A percentile compares a stretch with the other conserved stretches of the same genome.
These are phyloP conservation scores for Trissonchulus latispiculum DNA, from an alignment of 2,888 invertebrate genomes.

Conservation along the genomic window DNA sequence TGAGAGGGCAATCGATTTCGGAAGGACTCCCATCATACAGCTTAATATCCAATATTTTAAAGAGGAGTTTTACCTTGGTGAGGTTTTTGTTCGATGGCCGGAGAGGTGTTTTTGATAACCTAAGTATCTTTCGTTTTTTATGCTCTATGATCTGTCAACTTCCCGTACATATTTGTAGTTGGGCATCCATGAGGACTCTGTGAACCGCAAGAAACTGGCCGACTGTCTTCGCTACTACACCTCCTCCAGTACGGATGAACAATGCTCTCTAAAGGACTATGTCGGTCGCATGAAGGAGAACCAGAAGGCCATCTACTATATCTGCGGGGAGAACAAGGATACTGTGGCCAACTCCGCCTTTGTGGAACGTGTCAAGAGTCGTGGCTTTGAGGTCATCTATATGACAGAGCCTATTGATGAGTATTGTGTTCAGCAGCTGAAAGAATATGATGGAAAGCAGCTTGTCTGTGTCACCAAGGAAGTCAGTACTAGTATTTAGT, in stretches of 20 bases:
- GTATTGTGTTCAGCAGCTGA: slow-evolving; percentile 95
- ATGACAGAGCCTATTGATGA: slow-evolving; percentile 99
- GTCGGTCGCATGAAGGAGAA: slow-evolving; percentile 94
- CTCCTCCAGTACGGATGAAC: slow-evolving; percentile 85
- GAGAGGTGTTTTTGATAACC: too few species aligned
- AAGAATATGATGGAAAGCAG: slow-evolving; percentile 91
- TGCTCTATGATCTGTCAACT: too few species aligned
- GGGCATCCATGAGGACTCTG: slow-evolving; percentile 92
- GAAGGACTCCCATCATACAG: too few species aligned
- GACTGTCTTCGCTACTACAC: slow-evolving; percentile 84
- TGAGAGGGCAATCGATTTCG: too few species aligned
- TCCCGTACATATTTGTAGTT: slow-evolving; percentile 54
- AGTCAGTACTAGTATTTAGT: slow-evolving; percentile 28
- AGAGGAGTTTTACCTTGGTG: too few species aligned
- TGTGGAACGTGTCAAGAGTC: slow-evolving; percentile 91
- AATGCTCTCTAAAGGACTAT: slow-evolving; percentile 86
- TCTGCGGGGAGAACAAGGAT: slow-evolving; percentile 64
- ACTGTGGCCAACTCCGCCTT: slow-evolving; percentile 79
- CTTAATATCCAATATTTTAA: too few species aligned
- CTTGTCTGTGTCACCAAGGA: slow-evolving; percentile 96
- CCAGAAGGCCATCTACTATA: slow-evolving; percentile 96
- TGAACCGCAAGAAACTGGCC: slow-evolving; percentile 76
- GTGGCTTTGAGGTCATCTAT: slow-evolving; percentile 94
- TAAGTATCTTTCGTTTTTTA: too few species aligned
- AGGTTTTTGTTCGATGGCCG: too few species aligned